Evolutionary conservation across 2,113 vertebrate genomes (phyloP), one percentile per base, ranked within the genome.

Genomic region (Burhinus bistriatus): DNA sequence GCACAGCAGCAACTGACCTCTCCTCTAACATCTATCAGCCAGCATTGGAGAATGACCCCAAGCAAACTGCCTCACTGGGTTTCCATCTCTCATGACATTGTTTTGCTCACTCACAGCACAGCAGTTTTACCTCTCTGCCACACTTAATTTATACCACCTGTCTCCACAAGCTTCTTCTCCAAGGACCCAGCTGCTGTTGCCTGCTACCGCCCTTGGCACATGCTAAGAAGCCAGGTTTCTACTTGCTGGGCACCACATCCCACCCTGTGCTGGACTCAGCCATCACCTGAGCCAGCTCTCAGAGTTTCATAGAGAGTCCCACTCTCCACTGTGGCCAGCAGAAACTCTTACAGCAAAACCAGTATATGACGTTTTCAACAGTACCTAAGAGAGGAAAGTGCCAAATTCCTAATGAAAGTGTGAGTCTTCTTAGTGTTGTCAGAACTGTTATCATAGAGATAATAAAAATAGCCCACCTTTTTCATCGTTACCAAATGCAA

Each of bases 11-110:
- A 78, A 52, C 21, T 15, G 27, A 77, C 29, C 27, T 55, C 32
- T 49, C 20, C 27, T 89, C 34, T 36, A 57, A 64, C 4, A 17
- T 58, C 49, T 45, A 6, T 38, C 52, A 61, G 15, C 3, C 27
- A 45, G 16, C 0, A 0, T 1, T 3, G 0, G n/a, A 86, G 64
- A 90, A 83, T 0, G 0, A 78, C 9, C 16, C 32, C 64, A 58
- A 58, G 75, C 27, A 77, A 79, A 87, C 30, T 17, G 14, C 29
- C 44, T 72, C 21, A 4, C 47, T 2, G 2, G 14, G 5, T 27
- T 72, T 69, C 16, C 30, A 32, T 9, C 34, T 44, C 76, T 12
- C 8, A 15, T 6, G 8, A 47, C 19, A 26, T 4, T 7, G 34
- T 22, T 92, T 49, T 83, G 22, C 29, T 20, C 22, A 38, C 34